These are phyloP conservation scores for Lineus longissimus DNA, from an alignment of 1,140 invertebrate genomes.

Conservation along the genomic window DNA sequence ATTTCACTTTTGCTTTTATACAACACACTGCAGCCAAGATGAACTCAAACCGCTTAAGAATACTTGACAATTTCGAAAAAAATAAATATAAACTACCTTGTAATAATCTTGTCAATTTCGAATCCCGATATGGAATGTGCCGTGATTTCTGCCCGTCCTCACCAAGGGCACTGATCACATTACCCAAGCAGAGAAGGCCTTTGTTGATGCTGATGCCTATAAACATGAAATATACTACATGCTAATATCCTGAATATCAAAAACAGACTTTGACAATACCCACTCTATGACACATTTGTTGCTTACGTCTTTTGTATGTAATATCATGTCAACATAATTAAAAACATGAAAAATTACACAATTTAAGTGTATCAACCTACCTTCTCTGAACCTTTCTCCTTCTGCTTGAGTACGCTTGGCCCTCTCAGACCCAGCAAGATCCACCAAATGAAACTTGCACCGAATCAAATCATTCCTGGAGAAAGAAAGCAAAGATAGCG, in stretches of 20 bases:
- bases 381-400: slow-evolving; percentile 77
- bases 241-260: neutral
- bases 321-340: neutral
- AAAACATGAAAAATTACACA: slow-evolving; percentile 7
- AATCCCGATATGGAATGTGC: slow-evolving; percentile 80
- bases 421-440: slow-evolving; percentile 58
- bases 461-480: slow-evolving; percentile 72
- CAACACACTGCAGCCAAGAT: too few relatives aligned
- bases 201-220: slow-evolving; percentile 82
- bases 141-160: slow-evolving; percentile 71
- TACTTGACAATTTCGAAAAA: too few relatives aligned
- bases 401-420: slow-evolving; percentile 72
- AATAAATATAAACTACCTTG: slow-evolving; percentile 62
- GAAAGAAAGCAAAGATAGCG: slow-evolving; percentile 8
- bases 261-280: neutral
- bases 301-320: neutral
- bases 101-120: slow-evolving; percentile 81
- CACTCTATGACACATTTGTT: neutral
- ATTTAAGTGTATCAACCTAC: slow-evolving; percentile 76
- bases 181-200: slow-evolving; percentile 82
- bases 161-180: slow-evolving; percentile 85
- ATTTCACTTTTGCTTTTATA: too few relatives aligned
- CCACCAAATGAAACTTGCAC: slow-evolving; percentile 58
- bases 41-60: too few relatives aligned
- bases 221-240: neutral